Evolutionary conservation across 1,140 invertebrate genomes (phyloP).

Genomic region (Hesperophylax magnus): DNA sequence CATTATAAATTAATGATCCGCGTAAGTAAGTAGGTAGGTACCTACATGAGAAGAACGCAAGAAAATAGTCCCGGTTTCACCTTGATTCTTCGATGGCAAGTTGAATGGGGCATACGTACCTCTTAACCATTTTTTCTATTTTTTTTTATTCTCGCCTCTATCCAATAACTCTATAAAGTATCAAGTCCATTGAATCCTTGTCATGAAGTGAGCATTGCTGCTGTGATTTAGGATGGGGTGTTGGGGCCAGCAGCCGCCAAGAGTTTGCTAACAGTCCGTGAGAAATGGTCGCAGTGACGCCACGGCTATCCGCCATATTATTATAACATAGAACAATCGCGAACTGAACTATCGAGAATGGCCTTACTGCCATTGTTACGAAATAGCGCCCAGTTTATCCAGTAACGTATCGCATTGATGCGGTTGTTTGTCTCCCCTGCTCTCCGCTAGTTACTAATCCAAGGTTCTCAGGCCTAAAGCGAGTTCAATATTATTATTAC

Average conservation of each 20-base stretch:
- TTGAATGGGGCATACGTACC: no score
- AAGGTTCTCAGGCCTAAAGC: no score
- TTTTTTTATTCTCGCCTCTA: background rate
- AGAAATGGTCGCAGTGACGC: conserved; percentile 34
- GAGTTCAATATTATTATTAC: no score
- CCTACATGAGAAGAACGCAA: no score
- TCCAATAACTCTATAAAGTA: background rate
- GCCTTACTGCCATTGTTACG: background rate
- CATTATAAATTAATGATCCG: no score
- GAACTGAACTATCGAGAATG: background rate
- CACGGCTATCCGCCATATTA: conserved; percentile 21
- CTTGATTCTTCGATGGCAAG: no score
- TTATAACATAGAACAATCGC: conserved; percentile 25
- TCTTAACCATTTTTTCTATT: no score
- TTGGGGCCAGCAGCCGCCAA: background rate
- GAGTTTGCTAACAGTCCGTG: conserved; percentile 30
- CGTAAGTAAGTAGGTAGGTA: no score
- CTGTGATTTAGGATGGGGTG: background rate
- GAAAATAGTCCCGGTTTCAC: no score
- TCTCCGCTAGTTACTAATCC: no score
- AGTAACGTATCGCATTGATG: conserved; percentile 9
- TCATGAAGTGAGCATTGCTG: background rate
- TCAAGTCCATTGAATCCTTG: background rate
- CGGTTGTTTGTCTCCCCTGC: conserved; percentile 6
- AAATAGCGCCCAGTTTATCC: conserved; percentile 25